These are phyloP conservation scores for Stegostoma tigrinum DNA, from an alignment of 2,113 vertebrate genomes.

Conservation along the genomic window DNA sequence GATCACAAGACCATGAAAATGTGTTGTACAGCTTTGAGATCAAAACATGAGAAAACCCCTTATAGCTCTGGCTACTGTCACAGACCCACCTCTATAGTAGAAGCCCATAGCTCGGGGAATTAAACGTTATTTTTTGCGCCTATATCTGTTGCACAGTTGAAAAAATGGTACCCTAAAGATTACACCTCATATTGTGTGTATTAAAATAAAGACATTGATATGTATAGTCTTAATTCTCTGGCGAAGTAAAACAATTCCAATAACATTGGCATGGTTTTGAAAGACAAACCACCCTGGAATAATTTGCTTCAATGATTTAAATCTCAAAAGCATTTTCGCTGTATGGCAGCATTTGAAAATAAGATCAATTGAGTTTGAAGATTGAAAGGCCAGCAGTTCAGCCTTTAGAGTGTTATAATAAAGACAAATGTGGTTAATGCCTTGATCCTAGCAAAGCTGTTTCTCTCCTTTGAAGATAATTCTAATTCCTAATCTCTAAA, in stretches of 20 bases:
- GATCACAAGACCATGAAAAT: constrained; percentile 8
- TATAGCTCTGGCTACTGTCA: not conserved
- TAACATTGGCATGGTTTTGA: not conserved
- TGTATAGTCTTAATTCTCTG: not conserved
- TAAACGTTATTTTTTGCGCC: not conserved
- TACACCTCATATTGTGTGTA: not conserved
- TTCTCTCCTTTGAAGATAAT: not conserved
- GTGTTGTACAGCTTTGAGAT: constrained; percentile 23
- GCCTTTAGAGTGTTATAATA: not conserved
- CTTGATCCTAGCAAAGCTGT: not conserved
- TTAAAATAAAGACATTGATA: not conserved
- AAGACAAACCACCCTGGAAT: not conserved
- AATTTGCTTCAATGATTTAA: not conserved
- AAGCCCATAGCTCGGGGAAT: not conserved
- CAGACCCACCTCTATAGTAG: not conserved
- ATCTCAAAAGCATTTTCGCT: not conserved
- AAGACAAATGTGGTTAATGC: not conserved
- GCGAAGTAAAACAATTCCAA: not conserved
- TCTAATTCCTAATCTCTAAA: not conserved
- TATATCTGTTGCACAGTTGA: not conserved
- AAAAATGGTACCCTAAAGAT: not conserved
- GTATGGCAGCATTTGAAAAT: not conserved
- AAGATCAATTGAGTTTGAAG: not conserved
- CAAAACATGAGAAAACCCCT: not conserved
- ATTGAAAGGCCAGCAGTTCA: not conserved